phyloP scores from a whole-genome alignment of 2,113 vertebrate genomes.

The Polypterus bichir region DNA sequence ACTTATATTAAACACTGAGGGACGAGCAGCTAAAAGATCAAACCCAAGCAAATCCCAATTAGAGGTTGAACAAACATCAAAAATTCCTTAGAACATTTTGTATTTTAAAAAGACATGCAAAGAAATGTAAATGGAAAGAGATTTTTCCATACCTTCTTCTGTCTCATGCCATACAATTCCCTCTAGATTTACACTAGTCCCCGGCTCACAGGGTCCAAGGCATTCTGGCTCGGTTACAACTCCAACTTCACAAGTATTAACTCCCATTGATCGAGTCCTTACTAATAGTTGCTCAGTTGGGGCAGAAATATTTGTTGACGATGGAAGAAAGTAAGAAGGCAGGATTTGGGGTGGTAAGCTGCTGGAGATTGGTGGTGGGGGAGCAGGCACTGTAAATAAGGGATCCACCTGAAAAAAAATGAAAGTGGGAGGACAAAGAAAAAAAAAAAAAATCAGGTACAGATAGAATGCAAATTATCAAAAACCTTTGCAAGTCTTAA shows the following conservation, averaged over 20 bases:
- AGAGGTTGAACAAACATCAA: too few relatives aligned
- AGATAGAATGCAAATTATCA: too few relatives aligned
- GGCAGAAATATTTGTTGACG: slow-evolving; percentile 68
- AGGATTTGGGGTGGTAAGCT: slow-evolving; percentile 62
- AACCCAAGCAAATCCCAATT: too few relatives aligned
- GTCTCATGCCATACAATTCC: slow-evolving; percentile 97
- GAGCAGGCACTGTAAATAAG: slow-evolving; percentile 81
- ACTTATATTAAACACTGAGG: too few relatives aligned
- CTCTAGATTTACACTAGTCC: slow-evolving; percentile 92
- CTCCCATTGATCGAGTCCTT: slow-evolving; percentile 80
- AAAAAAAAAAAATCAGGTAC: too few relatives aligned
- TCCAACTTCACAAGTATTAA: slow-evolving; percentile 80
- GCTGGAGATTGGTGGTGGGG: slow-evolving; percentile 61
- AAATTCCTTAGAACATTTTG: too few relatives aligned
- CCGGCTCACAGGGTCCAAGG: slow-evolving; percentile 83
- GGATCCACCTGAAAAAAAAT: slow-evolving; percentile 67
- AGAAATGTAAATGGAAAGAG: too few relatives aligned
- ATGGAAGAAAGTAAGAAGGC: slow-evolving; percentile 67
- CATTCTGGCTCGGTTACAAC: slow-evolving; percentile 71
- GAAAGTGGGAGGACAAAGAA: slow-evolving; percentile 12
- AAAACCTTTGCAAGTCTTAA: too few relatives aligned
- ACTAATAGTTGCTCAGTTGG: slow-evolving; percentile 74
- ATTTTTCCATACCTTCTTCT: slow-evolving; percentile 70
- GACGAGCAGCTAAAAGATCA: too few relatives aligned
- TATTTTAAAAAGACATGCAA: too few relatives aligned